Conservation (phyloP, 2,113 vertebrate species). For the Nymphicus hollandicus region DNA sequence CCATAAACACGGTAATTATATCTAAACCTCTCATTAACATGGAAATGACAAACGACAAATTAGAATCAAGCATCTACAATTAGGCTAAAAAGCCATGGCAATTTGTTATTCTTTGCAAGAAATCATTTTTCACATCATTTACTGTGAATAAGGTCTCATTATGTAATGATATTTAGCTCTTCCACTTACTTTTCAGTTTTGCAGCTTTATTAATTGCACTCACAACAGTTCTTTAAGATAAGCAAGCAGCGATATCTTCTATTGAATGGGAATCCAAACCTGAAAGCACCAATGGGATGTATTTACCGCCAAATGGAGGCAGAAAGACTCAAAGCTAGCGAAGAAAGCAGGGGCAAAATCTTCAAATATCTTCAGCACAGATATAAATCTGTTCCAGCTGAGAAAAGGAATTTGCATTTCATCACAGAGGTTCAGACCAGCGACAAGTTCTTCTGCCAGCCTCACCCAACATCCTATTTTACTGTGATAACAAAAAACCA, state of each 20-base stretch:
- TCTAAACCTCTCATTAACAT: slow-evolving; percentile 53
- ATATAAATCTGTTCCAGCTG: background rate
- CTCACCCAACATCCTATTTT: background rate
- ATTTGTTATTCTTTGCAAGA: slow-evolving; percentile 37
- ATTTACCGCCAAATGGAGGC: background rate
- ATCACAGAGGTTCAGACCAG: background rate
- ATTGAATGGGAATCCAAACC: background rate
- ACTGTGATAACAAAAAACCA: background rate
- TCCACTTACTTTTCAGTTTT: background rate
- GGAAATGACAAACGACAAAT: slow-evolving; percentile 58
- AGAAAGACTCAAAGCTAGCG: background rate
- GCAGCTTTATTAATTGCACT: slow-evolving; percentile 39
- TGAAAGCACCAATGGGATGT: background rate
- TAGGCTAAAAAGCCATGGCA: slow-evolving; percentile 32
- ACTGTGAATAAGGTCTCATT: slow-evolving; percentile 31
- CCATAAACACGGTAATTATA: slow-evolving; percentile 15
- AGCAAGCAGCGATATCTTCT: background rate
- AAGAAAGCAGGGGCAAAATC: background rate
- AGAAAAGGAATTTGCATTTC: background rate
- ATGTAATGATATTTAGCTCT: slow-evolving; percentile 25
- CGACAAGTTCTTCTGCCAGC: background rate
- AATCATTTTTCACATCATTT: slow-evolving; percentile 46
- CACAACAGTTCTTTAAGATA: background rate
- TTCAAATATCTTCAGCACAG: background rate
- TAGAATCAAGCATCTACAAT: slow-evolving; percentile 52